These are phyloP conservation scores for Phortica variegata DNA, from an alignment of 1,140 invertebrate species.

Conservation along the genomic window DNA sequence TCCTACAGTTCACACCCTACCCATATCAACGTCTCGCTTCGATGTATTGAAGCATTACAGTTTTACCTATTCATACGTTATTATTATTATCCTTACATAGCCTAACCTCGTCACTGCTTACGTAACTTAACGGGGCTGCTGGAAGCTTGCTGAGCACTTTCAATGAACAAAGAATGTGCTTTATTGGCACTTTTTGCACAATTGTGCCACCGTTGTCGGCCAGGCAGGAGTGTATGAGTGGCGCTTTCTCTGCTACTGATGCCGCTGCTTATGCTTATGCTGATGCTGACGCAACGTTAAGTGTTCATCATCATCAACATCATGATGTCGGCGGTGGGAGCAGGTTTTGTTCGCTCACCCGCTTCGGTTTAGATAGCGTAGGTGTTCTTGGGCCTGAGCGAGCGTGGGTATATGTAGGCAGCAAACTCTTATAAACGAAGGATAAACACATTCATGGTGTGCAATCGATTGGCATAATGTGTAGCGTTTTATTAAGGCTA, in stretches of 20 bases:
- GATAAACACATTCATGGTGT: slow-evolving; percentile 55
- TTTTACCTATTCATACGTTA: slow-evolving; percentile 54
- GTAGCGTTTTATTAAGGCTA: slow-evolving; percentile 55
- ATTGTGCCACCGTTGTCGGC: slow-evolving; percentile 27
- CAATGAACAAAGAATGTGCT: slow-evolving; percentile 51
- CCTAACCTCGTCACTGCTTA: slow-evolving; percentile 27
- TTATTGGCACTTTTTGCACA: slow-evolving; percentile 53
- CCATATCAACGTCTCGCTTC: too few species aligned
- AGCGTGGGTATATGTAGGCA: background rate
- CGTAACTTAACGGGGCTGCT: slow-evolving; percentile 36
- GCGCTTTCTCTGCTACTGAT: slow-evolving; percentile 10
- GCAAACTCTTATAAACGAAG: slow-evolving; percentile 24
- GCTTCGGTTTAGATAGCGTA: background rate
- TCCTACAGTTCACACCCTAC: too few species aligned
- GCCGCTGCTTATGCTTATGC: slow-evolving; percentile 14
- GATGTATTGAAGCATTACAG: slow-evolving; percentile 6
- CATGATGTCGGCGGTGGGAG: slow-evolving; percentile 34
- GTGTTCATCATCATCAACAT: slow-evolving; percentile 14
- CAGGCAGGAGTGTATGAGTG: slow-evolving; percentile 41
- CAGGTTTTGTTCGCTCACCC: slow-evolving; percentile 30
- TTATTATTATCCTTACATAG: slow-evolving; percentile 51
- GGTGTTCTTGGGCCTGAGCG: too few species aligned
- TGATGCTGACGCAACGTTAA: slow-evolving; percentile 5
- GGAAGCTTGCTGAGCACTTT: slow-evolving; percentile 49
- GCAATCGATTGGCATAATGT: slow-evolving; percentile 54